phyloP scores from a whole-genome alignment of 1,140 invertebrate genomes.

The Portunus trituberculatus region DNA sequence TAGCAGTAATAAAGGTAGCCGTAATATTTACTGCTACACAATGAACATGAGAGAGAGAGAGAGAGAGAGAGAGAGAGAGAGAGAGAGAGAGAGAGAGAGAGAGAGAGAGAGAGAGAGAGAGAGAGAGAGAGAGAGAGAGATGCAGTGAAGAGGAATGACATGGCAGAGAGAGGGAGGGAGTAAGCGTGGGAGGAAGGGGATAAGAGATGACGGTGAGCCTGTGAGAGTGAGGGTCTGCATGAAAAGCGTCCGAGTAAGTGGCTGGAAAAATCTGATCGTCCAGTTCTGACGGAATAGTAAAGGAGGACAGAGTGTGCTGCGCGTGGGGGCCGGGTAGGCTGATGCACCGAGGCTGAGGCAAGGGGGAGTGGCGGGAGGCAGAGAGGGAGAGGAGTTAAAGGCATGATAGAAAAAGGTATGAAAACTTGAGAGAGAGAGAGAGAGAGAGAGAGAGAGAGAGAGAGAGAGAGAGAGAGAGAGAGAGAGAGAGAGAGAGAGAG shows the following conservation, averaged over 20 bases:
- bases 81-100: too few species aligned
- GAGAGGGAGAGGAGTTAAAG: background rate
- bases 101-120: too few species aligned
- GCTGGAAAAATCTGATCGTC: background rate
- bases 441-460: conserved; percentile 4
- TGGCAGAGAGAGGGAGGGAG: too few species aligned
- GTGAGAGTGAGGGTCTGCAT: background rate
- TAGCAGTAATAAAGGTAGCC: too few species aligned
- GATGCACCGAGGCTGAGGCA: background rate
- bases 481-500: too few species aligned
- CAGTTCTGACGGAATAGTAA: background rate
- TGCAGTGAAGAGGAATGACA: too few species aligned
- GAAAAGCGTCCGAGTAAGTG: background rate
- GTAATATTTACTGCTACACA: too few species aligned
- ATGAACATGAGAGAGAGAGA: too few species aligned
- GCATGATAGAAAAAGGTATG: background rate
- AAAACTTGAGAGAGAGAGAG: background rate
- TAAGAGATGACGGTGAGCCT: background rate
- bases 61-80: too few species aligned
- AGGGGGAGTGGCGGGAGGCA: background rate
- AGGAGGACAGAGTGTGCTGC: background rate
- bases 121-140: too few species aligned
- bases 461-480: background rate
- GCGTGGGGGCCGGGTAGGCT: background rate
- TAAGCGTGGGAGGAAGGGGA: too few species aligned